Percentiles rank a stretch among this genome's conserved stretches.
These are phyloP conservation scores for Lepeophtheirus nordmannii DNA, from an alignment of 2,888 invertebrate species.

Conservation along the genomic window DNA sequence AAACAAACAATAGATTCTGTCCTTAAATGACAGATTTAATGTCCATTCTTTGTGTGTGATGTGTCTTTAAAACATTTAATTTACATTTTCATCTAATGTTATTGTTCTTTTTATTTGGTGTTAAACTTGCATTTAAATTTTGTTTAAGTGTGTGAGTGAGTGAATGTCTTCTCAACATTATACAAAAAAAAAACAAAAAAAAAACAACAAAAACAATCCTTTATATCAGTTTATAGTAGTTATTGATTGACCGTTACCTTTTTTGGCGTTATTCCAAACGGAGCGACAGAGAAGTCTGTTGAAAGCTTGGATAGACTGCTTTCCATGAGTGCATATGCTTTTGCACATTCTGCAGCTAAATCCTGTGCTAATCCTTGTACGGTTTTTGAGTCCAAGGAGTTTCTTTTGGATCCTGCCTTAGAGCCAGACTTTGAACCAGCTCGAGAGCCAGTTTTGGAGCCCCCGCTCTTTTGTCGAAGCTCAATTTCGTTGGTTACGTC, in stretches of 20 bases:
- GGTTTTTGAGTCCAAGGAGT: conserved; percentile 22
- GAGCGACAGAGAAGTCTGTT: conserved; percentile 19
- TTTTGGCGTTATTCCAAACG: conserved; percentile 24
- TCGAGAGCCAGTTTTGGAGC: neutral
- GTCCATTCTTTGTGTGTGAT: no score
- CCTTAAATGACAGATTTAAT: no score
- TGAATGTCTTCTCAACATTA: no score
- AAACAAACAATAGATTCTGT: no score
- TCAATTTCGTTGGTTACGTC: neutral
- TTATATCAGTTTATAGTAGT: neutral
- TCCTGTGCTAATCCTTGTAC: conserved; percentile 23
- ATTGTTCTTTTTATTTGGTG: neutral
- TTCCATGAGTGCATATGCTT: conserved; percentile 24
- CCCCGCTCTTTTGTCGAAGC: conserved; percentile 7
- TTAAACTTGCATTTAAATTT: no score
- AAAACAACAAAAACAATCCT: neutral
- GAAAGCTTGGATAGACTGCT: conserved; percentile 23
- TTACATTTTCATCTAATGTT: no score
- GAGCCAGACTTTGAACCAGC: neutral
- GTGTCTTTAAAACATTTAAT: no score
- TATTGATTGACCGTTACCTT: neutral
- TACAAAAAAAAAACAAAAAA: no score
- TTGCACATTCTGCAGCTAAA: conserved; percentile 24
- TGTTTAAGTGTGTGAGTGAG: no score
- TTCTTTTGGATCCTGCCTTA: conserved; percentile 20